Evolutionary conservation across 2,888 invertebrate genomes (phyloP).

Genomic region (Dendrolimus houi): DNA sequence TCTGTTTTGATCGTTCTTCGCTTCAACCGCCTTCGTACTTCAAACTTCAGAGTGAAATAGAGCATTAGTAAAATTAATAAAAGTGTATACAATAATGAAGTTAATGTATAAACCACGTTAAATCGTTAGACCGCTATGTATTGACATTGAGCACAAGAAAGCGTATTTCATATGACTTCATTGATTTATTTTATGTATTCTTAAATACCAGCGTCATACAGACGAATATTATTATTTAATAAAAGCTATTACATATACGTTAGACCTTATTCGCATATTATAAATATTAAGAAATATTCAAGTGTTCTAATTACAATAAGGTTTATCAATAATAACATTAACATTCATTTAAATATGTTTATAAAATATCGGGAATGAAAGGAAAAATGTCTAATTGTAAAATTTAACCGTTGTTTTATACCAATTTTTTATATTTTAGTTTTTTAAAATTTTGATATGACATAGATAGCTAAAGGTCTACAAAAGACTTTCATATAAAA

Average conservation of each 20-base stretch:
- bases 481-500: slow-evolving; percentile 66
- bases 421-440: not conserved
- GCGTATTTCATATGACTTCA: slow-evolving; percentile 45
- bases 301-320: slow-evolving; percentile 37
- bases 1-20: too few species aligned
- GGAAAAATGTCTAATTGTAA: not conserved
- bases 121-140: slow-evolving; percentile 59
- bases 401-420: not conserved
- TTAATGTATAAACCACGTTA: slow-evolving; percentile 19
- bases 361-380: slow-evolving; percentile 43
- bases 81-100: not conserved
- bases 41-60: not conserved
- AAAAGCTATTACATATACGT: slow-evolving; percentile 40
- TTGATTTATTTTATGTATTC: slow-evolving; percentile 34
- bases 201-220: slow-evolving; percentile 67
- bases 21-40: too few species aligned
- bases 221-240: slow-evolving; percentile 56
- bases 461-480: slow-evolving; percentile 21
- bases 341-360: slow-evolving; percentile 33
- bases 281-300: slow-evolving; percentile 53
- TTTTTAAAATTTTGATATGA: slow-evolving; percentile 58
- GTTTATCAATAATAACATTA: slow-evolving; percentile 34
- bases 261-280: slow-evolving; percentile 60
- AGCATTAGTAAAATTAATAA: not conserved
- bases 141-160: slow-evolving; percentile 71